Percentiles rank a stretch among this genome's conserved stretches.
Conservation (phyloP, 1,140 invertebrate genomes). For the Venustaconcha ellipsiformis region DNA sequence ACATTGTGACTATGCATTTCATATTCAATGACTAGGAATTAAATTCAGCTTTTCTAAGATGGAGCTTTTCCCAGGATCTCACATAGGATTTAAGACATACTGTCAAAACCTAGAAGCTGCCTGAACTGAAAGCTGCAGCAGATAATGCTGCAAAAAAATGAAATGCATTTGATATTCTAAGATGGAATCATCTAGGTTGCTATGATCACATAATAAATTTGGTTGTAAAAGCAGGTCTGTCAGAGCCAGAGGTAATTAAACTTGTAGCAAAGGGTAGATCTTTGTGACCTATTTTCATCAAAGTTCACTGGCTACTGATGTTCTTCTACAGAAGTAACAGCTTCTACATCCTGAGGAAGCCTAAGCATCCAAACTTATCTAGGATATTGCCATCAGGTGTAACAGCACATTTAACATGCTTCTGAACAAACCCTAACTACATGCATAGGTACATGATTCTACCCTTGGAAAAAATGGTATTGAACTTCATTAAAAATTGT, state of each 20-base stretch:
- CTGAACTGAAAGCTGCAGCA: not conserved
- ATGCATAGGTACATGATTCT: no score
- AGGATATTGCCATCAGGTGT: conserved; percentile 47
- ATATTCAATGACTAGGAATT: conserved; percentile 3
- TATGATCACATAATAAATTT: conserved; percentile 28
- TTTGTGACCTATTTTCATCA: conserved; percentile 33
- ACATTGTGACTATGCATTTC: conserved; percentile 26
- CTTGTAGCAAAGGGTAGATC: conserved; percentile 17
- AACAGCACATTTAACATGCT: conserved; percentile 46
- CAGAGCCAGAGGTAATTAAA: conserved; percentile 9
- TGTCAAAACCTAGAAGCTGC: conserved; percentile 21
- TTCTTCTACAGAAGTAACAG: conserved; percentile 29
- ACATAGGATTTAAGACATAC: conserved; percentile 2
- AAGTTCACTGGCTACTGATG: conserved; percentile 16
- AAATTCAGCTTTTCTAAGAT: conserved; percentile 2
- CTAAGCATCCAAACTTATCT: conserved; percentile 35
- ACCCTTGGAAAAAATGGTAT: no score
- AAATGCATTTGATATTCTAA: not conserved
- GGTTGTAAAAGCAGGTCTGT: conserved; percentile 21
- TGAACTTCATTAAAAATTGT: no score
- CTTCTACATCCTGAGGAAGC: conserved; percentile 7
- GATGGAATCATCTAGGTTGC: conserved; percentile 21
- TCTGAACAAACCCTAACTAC: conserved; percentile 16
- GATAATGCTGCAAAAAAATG: conserved; percentile 1
- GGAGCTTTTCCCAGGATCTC: not conserved